These are phyloP conservation scores for Trachelipus rathkii DNA, from an alignment of 1,140 invertebrate genomes.

Conservation along the genomic window DNA sequence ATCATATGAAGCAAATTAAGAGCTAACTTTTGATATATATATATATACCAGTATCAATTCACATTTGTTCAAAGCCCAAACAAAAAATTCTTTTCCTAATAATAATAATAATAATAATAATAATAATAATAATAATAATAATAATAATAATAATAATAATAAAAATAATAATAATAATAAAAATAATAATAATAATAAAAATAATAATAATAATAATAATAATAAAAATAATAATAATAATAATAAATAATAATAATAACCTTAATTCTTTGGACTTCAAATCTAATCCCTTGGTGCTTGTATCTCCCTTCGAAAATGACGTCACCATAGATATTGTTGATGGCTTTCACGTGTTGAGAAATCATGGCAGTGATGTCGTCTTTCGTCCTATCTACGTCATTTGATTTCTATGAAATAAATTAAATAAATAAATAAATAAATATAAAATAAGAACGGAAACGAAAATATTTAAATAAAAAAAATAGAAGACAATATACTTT, in stretches of 20 bases:
- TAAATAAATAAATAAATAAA: no score
- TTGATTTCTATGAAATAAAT: constrained; percentile 46
- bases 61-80: no score
- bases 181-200: not conserved
- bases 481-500: no score
- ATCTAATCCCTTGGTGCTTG: constrained; percentile 88
- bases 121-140: constrained; percentile 14
- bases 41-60: no score
- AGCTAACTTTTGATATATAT: no score
- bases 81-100: no score
- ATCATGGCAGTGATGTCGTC: constrained; percentile 97
- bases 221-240: constrained; percentile 10
- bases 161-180: constrained; percentile 12
- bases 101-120: not conserved
- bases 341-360: constrained; percentile 95
- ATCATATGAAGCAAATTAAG: no score
- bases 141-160: constrained; percentile 6
- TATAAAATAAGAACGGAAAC: no score
- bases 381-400: constrained; percentile 70
- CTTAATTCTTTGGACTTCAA: constrained; percentile 95
- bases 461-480: no score
- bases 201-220: not conserved
- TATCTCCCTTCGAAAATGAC: constrained; percentile 83
- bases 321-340: constrained; percentile 95
- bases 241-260: constrained; percentile 54